phyloP scores from a whole-genome alignment of 2,797 vertebrate genomes.

The Gouania willdenowi region DNA sequence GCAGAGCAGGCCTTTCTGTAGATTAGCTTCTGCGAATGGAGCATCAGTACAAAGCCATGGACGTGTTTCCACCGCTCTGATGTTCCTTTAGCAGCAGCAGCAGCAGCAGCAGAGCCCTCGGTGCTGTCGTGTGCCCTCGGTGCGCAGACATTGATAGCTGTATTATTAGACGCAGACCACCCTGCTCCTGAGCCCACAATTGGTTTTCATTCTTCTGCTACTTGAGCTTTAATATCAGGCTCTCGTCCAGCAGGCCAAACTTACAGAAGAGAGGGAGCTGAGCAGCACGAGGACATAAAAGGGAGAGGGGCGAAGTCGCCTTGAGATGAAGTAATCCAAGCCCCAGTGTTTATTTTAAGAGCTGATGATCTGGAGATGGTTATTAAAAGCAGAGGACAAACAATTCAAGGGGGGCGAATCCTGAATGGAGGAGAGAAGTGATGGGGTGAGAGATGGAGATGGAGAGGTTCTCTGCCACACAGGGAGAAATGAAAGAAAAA shows the following conservation, averaged over 20 bases:
- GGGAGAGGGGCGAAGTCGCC: not conserved
- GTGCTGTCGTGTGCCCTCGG: too few species aligned
- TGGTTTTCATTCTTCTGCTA: constrained; percentile 62
- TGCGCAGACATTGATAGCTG: constrained; percentile 56
- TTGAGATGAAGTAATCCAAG: constrained; percentile 50
- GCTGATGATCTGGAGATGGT: constrained; percentile 62
- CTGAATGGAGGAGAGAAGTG: constrained; percentile 35
- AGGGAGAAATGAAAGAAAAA: constrained; percentile 5
- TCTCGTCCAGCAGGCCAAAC: constrained; percentile 44
- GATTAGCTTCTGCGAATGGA: too few species aligned
- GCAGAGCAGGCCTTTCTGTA: too few species aligned
- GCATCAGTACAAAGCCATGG: too few species aligned
- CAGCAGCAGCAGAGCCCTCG: constrained; percentile 10
- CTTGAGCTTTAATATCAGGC: constrained; percentile 35
- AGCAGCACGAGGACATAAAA: not conserved
- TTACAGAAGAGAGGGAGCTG: constrained; percentile 8
- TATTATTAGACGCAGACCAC: constrained; percentile 65
- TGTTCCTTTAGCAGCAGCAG: constrained; percentile 8
- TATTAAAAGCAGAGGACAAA: constrained; percentile 66
- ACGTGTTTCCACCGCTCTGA: too few species aligned
- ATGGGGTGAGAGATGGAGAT: constrained; percentile 21
- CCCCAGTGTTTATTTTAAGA: constrained; percentile 65
- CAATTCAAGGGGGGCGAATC: constrained; percentile 60
- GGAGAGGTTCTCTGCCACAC: constrained; percentile 13
- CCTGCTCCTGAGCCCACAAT: constrained; percentile 42